Percentiles rank a stretch among this genome's conserved stretches.
Conservation (phyloP, 2,888 invertebrate species). For the Crocallis elinguaria region DNA sequence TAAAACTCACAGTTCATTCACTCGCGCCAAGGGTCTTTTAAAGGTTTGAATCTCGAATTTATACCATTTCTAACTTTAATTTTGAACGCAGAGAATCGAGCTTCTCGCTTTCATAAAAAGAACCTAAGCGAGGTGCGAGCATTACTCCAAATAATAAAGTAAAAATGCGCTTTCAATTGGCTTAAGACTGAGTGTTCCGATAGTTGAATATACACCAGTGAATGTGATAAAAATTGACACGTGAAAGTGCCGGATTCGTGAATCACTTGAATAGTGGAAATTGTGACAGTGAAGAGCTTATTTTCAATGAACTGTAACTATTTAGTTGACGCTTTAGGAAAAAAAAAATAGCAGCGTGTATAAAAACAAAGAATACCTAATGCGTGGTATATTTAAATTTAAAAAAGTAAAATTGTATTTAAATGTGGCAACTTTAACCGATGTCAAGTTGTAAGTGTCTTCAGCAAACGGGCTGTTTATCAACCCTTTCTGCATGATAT, state of each 20-base stretch:
- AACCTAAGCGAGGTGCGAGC: not conserved
- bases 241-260: constrained; percentile 23
- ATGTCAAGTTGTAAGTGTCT: too few species aligned
- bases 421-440: not conserved
- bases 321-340: not conserved
- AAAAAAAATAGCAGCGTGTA: not conserved
- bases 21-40: not conserved
- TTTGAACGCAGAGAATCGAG: not conserved
- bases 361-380: too few species aligned
- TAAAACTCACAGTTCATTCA: too few species aligned
- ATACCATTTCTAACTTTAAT: not conserved
- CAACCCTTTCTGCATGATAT: too few species aligned
- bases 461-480: too few species aligned
- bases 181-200: not conserved
- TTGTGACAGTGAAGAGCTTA: constrained; percentile 34
- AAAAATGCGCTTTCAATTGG: constrained; percentile 10
- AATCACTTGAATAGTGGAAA: constrained; percentile 21
- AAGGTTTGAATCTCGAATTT: not conserved
- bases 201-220: constrained; percentile 15
- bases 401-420: not conserved
- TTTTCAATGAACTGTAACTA: constrained; percentile 16
- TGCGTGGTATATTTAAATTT: constrained; percentile 1
- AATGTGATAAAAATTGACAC: constrained; percentile 21
- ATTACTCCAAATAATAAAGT: not conserved
- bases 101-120: not conserved